Evolutionary conservation across 64 coral and sea anemone species (phyloP).

Genomic region (Actinia equina): DNA sequence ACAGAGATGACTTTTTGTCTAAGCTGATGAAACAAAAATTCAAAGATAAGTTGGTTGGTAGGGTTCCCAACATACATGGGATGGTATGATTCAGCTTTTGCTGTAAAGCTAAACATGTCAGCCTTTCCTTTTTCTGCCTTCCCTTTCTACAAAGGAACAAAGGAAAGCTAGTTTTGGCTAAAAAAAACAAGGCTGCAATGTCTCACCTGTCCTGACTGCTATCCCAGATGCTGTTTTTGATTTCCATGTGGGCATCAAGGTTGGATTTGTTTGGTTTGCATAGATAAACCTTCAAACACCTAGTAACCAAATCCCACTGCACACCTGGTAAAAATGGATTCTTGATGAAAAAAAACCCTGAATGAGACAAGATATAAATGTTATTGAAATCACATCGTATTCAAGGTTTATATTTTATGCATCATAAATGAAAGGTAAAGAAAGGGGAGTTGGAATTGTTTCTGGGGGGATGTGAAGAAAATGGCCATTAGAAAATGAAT

Average conservation of each 20-base stretch:
- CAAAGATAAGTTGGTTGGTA: not conserved
- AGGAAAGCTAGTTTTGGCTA: no score
- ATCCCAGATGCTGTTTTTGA: constrained; percentile 47
- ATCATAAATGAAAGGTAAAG: no score
- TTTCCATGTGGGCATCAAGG: constrained; percentile 59
- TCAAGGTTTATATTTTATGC: no score
- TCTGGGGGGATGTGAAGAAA: no score
- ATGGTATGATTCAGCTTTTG: not conserved
- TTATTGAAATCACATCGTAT: no score
- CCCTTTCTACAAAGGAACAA: no score
- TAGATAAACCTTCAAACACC: constrained; percentile 49
- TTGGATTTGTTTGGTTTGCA: constrained; percentile 64
- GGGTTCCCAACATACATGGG: not conserved
- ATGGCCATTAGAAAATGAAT: no score
- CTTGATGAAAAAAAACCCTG: constrained; percentile 53
- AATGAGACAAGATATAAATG: not conserved
- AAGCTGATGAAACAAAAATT: not conserved
- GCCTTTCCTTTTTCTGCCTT: no score
- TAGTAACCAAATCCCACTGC: constrained; percentile 27
- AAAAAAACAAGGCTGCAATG: no score
- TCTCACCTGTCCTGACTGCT: not conserved
- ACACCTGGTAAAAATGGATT: constrained; percentile 39
- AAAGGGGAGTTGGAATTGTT: no score
- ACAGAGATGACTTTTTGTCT: constrained; percentile 32
- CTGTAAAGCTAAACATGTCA: no score